Evolutionary conservation across 1,140 invertebrate species (phyloP), one percentile per base, ranked within the genome.

Genomic region (Augochlora pura): DNA sequence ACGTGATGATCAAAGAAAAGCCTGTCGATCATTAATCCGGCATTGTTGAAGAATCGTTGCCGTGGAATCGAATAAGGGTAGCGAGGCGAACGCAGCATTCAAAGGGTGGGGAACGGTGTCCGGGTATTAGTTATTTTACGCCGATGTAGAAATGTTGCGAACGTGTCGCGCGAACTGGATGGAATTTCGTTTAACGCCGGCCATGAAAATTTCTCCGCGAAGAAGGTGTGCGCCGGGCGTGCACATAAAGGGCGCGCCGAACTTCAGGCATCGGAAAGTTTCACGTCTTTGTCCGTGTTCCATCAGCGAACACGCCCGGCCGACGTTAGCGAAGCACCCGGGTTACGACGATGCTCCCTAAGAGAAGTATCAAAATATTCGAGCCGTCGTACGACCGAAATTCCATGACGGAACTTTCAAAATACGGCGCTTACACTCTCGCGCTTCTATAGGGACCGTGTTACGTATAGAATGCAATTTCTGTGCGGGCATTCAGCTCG

Each of bases 281-380:
- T 18, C 14, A 1, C 63, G 63, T 65, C 63, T 65, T 71, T 60
- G 16, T 16, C 25, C 2, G 14, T 10, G 14, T 0, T 39, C 6
- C 32, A 27, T 27, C 32, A n/a, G 14, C 10, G 23, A 42, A 72
- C 54, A 4, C 32, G 16, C 52, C 32, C 6, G 18, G 1, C 25
- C n/a, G 42, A 72, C 70, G 18, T 62, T 23, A 42, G 9, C 7
- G 38, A 2, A 46, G 42, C 54, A n/a, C 9, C 32, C 8, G 0
- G n/a, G 23, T 10, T 21, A n/a, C 9, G 6, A 2, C 10, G 12
- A 39, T 32, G 46, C n/a, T n/a, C n/a, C n/a, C n/a, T n/a, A n/a
- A n/a, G n/a, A n/a, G n/a, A n/a, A n/a, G n/a, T 57, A 23, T 39
- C 32, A n/a, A 39, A 74, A 27, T 65, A 74, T 74, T 54, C 21